phyloP scores from a whole-genome alignment of 2,113 vertebrate species.

The Aleadryas rufinucha region DNA sequence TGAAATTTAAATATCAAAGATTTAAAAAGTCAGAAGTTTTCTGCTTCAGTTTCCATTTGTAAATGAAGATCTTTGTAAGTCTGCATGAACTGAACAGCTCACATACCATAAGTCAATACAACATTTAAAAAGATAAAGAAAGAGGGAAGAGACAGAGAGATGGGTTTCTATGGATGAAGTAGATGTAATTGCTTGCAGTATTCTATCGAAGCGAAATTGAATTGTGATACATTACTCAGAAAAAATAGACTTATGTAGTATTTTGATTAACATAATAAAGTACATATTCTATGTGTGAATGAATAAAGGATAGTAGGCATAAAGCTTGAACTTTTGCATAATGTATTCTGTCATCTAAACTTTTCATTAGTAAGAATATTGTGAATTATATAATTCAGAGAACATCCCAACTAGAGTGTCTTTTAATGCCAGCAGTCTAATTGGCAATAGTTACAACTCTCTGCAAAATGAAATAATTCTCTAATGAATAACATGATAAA shows the following conservation, averaged over 20 bases:
- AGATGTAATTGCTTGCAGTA: not conserved
- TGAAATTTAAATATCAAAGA: not conserved
- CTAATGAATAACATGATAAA: constrained; percentile 42
- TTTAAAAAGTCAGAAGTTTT: not conserved
- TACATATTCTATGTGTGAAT: not conserved
- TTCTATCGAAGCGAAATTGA: not conserved
- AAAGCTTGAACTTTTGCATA: not conserved
- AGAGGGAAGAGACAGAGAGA: not conserved
- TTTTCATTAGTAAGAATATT: constrained; percentile 40
- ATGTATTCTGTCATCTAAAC: constrained; percentile 4
- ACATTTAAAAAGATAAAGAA: not conserved
- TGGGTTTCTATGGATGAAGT: not conserved
- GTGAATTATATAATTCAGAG: constrained; percentile 36
- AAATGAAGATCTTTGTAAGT: not conserved
- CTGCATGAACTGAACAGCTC: not conserved
- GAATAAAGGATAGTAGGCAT: not conserved
- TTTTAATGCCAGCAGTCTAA: constrained; percentile 44
- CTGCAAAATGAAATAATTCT: constrained; percentile 48
- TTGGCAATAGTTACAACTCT: not conserved
- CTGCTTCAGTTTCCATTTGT: constrained; percentile 3
- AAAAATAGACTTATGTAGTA: not conserved
- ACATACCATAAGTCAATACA: not conserved
- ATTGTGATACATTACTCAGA: not conserved
- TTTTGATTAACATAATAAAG: constrained; percentile 8
- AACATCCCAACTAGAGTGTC: not conserved